Base-by-base conservation (phyloP, 2,113 vertebrate genomes). In the Myocastor coypus region DNA sequence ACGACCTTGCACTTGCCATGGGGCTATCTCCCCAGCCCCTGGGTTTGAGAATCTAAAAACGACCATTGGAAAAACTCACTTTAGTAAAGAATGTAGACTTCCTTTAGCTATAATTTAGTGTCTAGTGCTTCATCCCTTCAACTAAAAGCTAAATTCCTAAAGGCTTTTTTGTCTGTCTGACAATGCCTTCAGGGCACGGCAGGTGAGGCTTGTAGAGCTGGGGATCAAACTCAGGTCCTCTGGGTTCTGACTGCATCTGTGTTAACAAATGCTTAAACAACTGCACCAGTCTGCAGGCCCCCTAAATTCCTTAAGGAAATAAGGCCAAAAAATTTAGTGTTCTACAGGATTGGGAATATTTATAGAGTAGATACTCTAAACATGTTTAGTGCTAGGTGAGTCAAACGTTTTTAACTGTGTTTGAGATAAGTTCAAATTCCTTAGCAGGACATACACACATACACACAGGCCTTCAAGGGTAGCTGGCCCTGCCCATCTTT, bases 1-100 rank as follows among this genome's bases (percentile, higher is more conserved):
- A 46, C 46, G 8, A 46, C 46, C 46, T 46, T 46, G 46, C 46
- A 46, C 46, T 46, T 46, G 46, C 8, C 46, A 46, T 46, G 46
- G 46, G 8, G 46, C 46, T 46, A 46, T 46, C 46, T 46, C 46
- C 46, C 46, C 46, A 46, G 46, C 8, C 46, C 46, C 46, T 46
- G 46, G 8, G 46, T 46, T 46, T 10, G 3, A 95, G 32, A 94
- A 87, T 89, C 83, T 95, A 73, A 81, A 94, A 97, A 95, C n/a
- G 55, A 20, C n/a, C 64, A 92, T 14, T 50, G 40, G 2, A 94
- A 42, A 96, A 93, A 90, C 37, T 86, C 50, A 91, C 11, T 68
- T 87, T 37, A 22, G 32, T 88, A 87, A 96, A 81, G 17, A 84
- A 87, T 16, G 7, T 26, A 83, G 14, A 77, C 37, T 85, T 93